Conservation (phyloP, 2,113 vertebrate species). For the Sigmodon hispidus region DNA sequence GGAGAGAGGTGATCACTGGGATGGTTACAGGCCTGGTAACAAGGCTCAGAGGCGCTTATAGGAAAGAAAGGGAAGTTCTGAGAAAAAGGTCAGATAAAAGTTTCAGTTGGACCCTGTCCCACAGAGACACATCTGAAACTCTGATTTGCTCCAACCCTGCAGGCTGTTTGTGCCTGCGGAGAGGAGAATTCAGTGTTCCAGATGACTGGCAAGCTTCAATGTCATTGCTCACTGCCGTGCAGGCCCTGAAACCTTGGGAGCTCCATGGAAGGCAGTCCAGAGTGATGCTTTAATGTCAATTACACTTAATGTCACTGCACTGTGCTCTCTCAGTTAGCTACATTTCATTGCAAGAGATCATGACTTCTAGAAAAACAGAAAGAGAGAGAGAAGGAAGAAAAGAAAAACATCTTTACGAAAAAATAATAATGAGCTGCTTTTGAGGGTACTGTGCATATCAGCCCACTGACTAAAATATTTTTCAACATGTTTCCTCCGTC, state of each 20-base stretch:
- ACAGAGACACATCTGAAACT: slow-evolving; percentile 12
- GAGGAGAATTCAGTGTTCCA: slow-evolving; percentile 24
- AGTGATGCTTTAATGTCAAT: slow-evolving; percentile 65
- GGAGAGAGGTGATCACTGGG: background rate
- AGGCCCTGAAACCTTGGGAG: background rate
- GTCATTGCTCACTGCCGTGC: slow-evolving; percentile 35
- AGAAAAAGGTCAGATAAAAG: slow-evolving; percentile 49
- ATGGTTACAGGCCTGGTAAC: background rate
- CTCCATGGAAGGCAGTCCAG: background rate
- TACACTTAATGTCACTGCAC: slow-evolving; percentile 71
- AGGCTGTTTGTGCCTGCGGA: background rate
- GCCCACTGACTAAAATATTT: background rate
- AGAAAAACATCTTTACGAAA: slow-evolving; percentile 35
- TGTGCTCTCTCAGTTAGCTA: slow-evolving; percentile 27
- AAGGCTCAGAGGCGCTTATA: background rate
- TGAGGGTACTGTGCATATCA: background rate
- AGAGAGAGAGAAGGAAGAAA: background rate
- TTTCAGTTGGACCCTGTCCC: background rate
- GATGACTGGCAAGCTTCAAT: slow-evolving; percentile 15
- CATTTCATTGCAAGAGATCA: slow-evolving; percentile 48
- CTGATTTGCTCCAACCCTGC: background rate
- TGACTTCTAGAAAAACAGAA: slow-evolving; percentile 10
- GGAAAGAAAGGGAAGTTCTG: slow-evolving; percentile 16
- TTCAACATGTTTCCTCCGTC: background rate
- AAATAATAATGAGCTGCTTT: slow-evolving; percentile 32